phyloP scores from a whole-genome alignment of 2,888 invertebrate genomes.

The Rosalia funebris region DNA sequence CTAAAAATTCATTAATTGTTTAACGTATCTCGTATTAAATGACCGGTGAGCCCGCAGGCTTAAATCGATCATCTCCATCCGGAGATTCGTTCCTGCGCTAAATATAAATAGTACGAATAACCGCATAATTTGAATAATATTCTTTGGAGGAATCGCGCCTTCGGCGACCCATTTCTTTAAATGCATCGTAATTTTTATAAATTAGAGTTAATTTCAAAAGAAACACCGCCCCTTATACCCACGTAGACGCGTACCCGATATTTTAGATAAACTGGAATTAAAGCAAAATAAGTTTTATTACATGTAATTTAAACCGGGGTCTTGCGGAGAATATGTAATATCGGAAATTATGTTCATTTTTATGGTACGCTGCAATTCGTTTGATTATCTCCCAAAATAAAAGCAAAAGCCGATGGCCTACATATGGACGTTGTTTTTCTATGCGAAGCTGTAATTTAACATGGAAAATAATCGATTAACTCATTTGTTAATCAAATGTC shows the following conservation, averaged over 20 bases:
- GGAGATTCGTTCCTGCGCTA: background rate
- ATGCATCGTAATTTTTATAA: constrained; percentile 19
- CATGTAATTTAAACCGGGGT: constrained; percentile 19
- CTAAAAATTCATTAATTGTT: too few relatives aligned
- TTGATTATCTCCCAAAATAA: constrained; percentile 12
- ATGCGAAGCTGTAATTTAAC: too few relatives aligned
- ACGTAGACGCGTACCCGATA: constrained; percentile 16
- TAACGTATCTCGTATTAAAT: too few relatives aligned
- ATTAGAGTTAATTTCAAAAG: constrained; percentile 15
- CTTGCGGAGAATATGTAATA: constrained; percentile 13
- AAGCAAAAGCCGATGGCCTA: constrained; percentile 8
- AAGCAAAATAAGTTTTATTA: constrained; percentile 29
- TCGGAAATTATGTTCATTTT: constrained; percentile 12
- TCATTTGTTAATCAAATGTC: too few relatives aligned
- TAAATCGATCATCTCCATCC: too few relatives aligned
- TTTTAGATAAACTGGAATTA: constrained; percentile 27
- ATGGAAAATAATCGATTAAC: too few relatives aligned
- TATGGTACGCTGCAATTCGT: background rate
- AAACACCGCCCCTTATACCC: constrained; percentile 11
- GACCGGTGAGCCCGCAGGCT: too few relatives aligned
- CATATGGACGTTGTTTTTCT: constrained; percentile 1
- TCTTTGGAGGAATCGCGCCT: background rate
- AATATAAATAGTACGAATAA: constrained; percentile 12
- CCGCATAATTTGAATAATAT: constrained; percentile 5
- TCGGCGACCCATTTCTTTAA: constrained; percentile 14